Evolutionary conservation across 2,797 vertebrate genomes (phyloP).

Genomic region (Galagoides demidoff): DNA sequence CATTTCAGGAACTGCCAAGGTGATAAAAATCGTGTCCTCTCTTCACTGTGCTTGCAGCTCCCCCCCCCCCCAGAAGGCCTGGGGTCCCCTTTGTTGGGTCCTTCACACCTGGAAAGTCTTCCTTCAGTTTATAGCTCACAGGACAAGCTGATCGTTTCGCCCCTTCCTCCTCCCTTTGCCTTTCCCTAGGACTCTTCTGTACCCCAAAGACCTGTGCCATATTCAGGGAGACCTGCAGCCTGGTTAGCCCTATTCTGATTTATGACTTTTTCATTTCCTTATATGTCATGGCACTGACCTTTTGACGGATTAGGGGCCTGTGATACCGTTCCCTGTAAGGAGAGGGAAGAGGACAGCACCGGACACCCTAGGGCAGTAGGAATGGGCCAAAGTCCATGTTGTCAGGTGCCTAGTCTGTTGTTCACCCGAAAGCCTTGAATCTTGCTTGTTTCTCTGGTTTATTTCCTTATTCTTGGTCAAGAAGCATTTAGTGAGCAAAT

Average conservation of each 20-base stretch:
- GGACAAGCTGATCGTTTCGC: background rate
- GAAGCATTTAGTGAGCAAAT: background rate
- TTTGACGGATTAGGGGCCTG: background rate
- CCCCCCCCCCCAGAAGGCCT: background rate
- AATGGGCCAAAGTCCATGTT: background rate
- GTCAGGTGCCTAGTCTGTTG: background rate
- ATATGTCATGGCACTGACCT: background rate
- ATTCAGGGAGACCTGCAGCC: background rate
- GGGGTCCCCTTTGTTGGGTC: background rate
- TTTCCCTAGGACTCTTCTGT: background rate
- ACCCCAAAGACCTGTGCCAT: background rate
- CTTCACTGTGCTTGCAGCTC: background rate
- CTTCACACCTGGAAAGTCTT: background rate
- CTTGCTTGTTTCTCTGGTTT: background rate
- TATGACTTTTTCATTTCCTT: background rate
- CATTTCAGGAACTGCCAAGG: background rate
- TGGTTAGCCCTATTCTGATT: background rate
- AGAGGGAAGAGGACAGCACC: background rate
- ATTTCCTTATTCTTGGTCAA: background rate
- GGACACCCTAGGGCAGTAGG: background rate
- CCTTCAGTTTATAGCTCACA: background rate
- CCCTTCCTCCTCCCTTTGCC: background rate
- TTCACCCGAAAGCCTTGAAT: background rate
- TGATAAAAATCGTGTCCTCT: background rate
- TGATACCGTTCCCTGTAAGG: too few species aligned